phyloP scores from a whole-genome alignment of 2,113 vertebrate species.

The Lucifuga dentata region DNA sequence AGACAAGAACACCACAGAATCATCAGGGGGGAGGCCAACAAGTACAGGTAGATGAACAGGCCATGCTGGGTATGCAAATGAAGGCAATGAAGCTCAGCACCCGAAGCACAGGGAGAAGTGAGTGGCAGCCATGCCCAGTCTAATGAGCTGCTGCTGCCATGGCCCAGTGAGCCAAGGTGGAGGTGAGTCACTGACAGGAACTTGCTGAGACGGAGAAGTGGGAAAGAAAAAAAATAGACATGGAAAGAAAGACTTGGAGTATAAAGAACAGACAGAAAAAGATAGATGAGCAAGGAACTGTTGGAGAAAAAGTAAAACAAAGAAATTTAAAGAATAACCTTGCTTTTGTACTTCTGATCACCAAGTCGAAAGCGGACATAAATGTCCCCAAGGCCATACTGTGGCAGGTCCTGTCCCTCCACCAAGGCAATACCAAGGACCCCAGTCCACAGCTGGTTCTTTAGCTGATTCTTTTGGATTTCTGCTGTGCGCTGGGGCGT shows the following conservation, averaged over 20 bases:
- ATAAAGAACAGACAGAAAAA: constrained; percentile 49
- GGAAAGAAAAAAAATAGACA: constrained; percentile 46
- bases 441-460: constrained; percentile 91
- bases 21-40: constrained; percentile 73
- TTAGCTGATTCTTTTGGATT: constrained; percentile 68
- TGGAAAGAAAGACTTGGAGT: constrained; percentile 48
- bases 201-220: constrained; percentile 66
- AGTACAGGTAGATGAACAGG: constrained; percentile 80
- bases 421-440: constrained; percentile 89
- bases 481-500: constrained; percentile 37
- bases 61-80: constrained; percentile 85
- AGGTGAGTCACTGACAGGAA: constrained; percentile 77
- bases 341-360: constrained; percentile 95
- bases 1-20: constrained; percentile 75
- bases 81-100: constrained; percentile 75
- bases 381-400: constrained; percentile 84
- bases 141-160: constrained; percentile 82
- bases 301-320: constrained; percentile 12
- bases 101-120: constrained; percentile 63
- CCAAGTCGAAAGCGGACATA: constrained; percentile 92
- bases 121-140: constrained; percentile 77
- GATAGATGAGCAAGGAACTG: constrained; percentile 24
- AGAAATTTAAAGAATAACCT: constrained; percentile 79
- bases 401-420: constrained; percentile 90
- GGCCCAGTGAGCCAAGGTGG: constrained; percentile 80